Base-by-base conservation (phyloP, 1,140 invertebrate species). In the Arion vulgaris region DNA sequence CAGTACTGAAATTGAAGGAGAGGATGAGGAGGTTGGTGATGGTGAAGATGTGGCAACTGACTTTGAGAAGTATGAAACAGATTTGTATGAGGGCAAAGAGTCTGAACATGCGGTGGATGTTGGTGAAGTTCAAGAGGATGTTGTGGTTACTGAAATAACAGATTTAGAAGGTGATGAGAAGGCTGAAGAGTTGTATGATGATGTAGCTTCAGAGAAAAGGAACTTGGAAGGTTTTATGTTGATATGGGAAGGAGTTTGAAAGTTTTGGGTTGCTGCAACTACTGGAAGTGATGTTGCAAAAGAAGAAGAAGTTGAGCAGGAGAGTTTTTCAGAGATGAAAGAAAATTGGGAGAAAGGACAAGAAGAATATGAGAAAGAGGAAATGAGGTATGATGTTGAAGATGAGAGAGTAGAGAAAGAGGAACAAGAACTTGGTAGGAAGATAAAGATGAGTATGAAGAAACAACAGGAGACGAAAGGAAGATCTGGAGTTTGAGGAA, bases 1-100 rank as follows among this genome's bases (percentile, higher is more conserved):
- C 38, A 79, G 53, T 38, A 38, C 75, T 32, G 66, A 76, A 62
- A 66, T 57, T 57, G 82, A 85, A 76, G 80, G 74, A 34, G 68
- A 73, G 41, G 71, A 76, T 17, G 49, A 75, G 0, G 38, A 51
- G 38, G n/a, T 9, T 19, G 38, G 28, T 26, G 23, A 51, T 26
- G 17, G 66, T 32, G 72, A 66, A 15, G 36, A 7, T 28, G 38
- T 57, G 34, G 57, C 15, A 39, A 36, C n/a, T 26, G 41, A 73
- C 15, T 62, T 38, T 62, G 28, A 78, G 26, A 39, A 39, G 38
- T 28, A 17, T 66, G 53, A 39, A 78, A n/a, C 38, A 39, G 41
- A 78, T 66, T 32, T n/a, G 28, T 45, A 62, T 19, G 53, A n/a
- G 17, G 39, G 71, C 17, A 41, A 49, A 45, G 66, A 71, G 45